These are phyloP conservation scores for Puffinus mauretanicus DNA, from an alignment of 2,113 vertebrate genomes.

Conservation along the genomic window DNA sequence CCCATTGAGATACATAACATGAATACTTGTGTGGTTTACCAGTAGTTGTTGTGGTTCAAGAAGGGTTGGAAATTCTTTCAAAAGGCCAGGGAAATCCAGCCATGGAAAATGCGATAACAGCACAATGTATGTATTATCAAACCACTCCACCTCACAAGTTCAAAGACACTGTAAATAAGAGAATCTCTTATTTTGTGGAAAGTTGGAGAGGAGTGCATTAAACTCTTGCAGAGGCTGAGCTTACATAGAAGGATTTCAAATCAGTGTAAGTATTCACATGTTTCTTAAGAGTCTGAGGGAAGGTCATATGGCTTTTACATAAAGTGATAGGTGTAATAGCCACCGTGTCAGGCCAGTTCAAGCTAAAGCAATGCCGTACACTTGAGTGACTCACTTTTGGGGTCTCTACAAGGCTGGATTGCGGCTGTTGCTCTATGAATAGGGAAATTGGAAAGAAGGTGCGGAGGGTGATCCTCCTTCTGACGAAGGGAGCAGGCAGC, in stretches of 20 bases:
- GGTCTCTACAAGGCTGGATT: neutral
- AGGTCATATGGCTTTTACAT: neutral
- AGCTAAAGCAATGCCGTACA: neutral
- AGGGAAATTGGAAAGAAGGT: neutral
- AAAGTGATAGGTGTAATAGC: neutral
- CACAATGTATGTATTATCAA: neutral
- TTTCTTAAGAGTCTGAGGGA: neutral
- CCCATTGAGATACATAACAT: neutral
- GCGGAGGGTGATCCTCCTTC: neutral
- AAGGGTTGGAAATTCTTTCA: conserved; percentile 11
- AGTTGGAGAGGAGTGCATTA: neutral
- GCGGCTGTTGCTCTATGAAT: neutral
- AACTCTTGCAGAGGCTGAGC: neutral
- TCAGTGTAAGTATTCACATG: neutral
- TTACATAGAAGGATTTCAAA: neutral
- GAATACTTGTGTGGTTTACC: conserved; percentile 15
- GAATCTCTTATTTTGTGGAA: neutral
- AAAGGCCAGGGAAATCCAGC: neutral
- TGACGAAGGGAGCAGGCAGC: neutral
- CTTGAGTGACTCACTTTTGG: neutral
- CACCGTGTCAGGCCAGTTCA: neutral
- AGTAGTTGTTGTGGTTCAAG: neutral
- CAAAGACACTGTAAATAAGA: neutral
- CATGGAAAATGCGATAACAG: neutral
- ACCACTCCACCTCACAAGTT: neutral